Evolutionary conservation across 2,888 invertebrate species (phyloP).

Genomic region (Aspidiotus rigidus): DNA sequence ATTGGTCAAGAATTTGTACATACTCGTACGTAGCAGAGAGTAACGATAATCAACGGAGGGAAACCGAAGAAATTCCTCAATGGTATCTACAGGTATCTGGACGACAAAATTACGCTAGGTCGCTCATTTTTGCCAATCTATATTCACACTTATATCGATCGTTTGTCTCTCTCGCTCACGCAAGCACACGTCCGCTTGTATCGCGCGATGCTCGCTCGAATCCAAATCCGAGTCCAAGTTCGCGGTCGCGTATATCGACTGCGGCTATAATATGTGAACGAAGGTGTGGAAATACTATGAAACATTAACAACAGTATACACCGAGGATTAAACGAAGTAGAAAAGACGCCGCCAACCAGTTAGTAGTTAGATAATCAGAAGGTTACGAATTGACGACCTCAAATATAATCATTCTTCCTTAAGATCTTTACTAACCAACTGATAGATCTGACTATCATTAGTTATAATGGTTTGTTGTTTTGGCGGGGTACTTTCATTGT

Average conservation of each 20-base stretch:
- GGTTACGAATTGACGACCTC: constrained; percentile 33
- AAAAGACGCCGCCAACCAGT: constrained; percentile 33
- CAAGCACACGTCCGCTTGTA: background rate
- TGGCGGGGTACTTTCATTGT: constrained; percentile 34
- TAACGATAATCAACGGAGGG: no score
- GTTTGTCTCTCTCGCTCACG: background rate
- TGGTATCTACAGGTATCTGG: background rate
- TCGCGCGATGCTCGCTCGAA: background rate
- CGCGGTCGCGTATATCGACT: background rate
- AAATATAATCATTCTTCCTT: constrained; percentile 34
- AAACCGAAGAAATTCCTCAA: no score
- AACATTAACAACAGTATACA: constrained; percentile 26
- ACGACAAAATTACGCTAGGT: background rate
- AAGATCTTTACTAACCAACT: constrained; percentile 34
- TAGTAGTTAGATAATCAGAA: constrained; percentile 33
- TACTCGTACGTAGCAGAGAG: no score
- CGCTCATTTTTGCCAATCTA: background rate
- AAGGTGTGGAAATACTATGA: constrained; percentile 29
- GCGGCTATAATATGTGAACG: constrained; percentile 8
- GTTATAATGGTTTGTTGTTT: constrained; percentile 35
- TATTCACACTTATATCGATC: background rate
- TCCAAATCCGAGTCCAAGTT: background rate
- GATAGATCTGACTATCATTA: constrained; percentile 34
- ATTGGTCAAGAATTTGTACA: no score
- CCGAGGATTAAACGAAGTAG: constrained; percentile 21